A percentile compares a stretch with the other conserved stretches of the same genome.
These are phyloP conservation scores for Zaprionus bogoriensis DNA, from an alignment of 2,888 invertebrate species.

Conservation along the genomic window DNA sequence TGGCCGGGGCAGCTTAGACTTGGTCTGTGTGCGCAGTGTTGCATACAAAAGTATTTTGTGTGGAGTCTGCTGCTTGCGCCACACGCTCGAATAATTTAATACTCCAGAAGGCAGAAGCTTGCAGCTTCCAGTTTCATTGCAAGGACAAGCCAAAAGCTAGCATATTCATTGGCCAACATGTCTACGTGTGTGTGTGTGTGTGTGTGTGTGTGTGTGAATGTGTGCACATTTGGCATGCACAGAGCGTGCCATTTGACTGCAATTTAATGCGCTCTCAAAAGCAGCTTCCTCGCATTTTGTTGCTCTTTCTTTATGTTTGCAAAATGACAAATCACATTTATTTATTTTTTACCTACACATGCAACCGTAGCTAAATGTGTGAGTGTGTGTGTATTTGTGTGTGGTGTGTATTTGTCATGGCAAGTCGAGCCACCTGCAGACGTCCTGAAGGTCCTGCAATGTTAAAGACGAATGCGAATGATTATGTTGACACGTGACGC, in stretches of 20 bases:
- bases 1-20: constrained; percentile 33
- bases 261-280: constrained; percentile 71
- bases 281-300: constrained; percentile 26
- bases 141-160: constrained; percentile 43
- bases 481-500: constrained; percentile 53
- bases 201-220: constrained; percentile 14
- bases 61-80: constrained; percentile 53
- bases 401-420: constrained; percentile 2
- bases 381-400: neutral
- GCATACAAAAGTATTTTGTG: constrained; percentile 68
- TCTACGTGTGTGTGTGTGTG: constrained; percentile 14
- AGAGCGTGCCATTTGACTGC: constrained; percentile 77
- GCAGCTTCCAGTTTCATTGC: constrained; percentile 1
- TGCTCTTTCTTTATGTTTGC: constrained; percentile 60
- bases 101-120: constrained; percentile 23
- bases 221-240: constrained; percentile 70
- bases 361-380: neutral
- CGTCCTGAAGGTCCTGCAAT: constrained; percentile 14
- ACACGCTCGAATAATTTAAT: constrained; percentile 78
- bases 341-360: constrained; percentile 59
- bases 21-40: constrained; percentile 64
- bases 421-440: constrained; percentile 30
- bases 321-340: constrained; percentile 79
- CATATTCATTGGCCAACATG: constrained; percentile 57
- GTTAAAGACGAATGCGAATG: constrained; percentile 48